Base-by-base conservation (phyloP, 2,113 vertebrate species). In the Xenopus tropicalis region DNA sequence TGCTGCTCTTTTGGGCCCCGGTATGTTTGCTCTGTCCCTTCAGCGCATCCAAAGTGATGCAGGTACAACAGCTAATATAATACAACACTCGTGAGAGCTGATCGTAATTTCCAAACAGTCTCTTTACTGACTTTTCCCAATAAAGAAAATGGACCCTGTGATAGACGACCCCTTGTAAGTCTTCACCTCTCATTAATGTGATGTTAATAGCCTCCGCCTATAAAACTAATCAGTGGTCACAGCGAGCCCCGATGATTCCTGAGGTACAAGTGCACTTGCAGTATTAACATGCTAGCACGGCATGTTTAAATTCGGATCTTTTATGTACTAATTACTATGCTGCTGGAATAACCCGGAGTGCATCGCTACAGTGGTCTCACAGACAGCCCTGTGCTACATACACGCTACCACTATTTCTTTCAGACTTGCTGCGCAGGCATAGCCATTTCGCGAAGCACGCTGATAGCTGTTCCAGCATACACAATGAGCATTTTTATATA, bases 401-500 rank as follows among this genome's bases (percentile, higher is more conserved):
- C 14, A 56, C 61, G 19, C 19, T 54, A 43, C 61, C 61, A 64
- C 24, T 64, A 48, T 37, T 25, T 71, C 24, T 54, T 19, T 16
- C 17, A 44, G 7, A 29, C 5, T 19, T 52, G 59, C 51, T 19
- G 16, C 22, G 22, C 25, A 64, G 70, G 21, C 51, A 12, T 43
- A 14, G 63, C 62, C 4, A 19, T 37, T n/a, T 37, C 25, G n/a
- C 8, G 61, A 24, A 56, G 61, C n/a, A 72, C 48, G 65, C 52
- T 65, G 52, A 48, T 54, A 65, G 56, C 71, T 72, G 71, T 51
- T 58, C 51, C 61, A 72, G 61, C 48, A 44, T 58, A 43, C 62
- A 65, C 71, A 65, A 72, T 65, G 62, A 72, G 54, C 21, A 21
- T 72, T 64, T 62, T 66, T 65, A 22, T 72, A 43, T 19, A 72